A percentile compares a stretch with the other conserved stretches of the same genome.
These are phyloP conservation scores for Sitophilus oryzae DNA, from an alignment of 1,140 invertebrate species.

Conservation along the genomic window DNA sequence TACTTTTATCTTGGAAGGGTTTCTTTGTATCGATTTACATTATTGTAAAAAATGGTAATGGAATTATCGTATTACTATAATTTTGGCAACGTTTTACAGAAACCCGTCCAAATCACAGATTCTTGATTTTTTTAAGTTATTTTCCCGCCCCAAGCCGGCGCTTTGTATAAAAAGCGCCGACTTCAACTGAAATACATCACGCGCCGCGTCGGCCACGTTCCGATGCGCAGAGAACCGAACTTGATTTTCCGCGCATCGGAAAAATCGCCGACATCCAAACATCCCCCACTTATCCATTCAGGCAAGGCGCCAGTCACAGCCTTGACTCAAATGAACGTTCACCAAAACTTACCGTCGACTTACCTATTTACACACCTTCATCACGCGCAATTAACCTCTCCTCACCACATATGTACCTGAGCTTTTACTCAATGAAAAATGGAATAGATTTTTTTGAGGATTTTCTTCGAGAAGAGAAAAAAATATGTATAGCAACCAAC, in stretches of 20 bases:
- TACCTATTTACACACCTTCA: conserved; percentile 14
- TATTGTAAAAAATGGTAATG: conserved; percentile 34
- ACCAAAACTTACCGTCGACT: conserved; percentile 35
- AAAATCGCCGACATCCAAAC: conserved; percentile 20
- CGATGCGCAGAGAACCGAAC: neutral
- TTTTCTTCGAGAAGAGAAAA: too few species aligned
- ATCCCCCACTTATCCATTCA: conserved; percentile 27
- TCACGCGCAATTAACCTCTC: conserved; percentile 17
- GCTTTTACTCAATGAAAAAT: conserved; percentile 29
- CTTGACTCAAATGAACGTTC: conserved; percentile 38
- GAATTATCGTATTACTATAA: conserved; percentile 34
- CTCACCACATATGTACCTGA: conserved; percentile 40
- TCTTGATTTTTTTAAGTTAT: conserved; percentile 33
- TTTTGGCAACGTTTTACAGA: conserved; percentile 41
- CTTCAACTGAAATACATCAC: conserved; percentile 19
- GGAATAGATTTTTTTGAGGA: conserved; percentile 13
- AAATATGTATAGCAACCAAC: too few species aligned
- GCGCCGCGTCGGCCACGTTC: conserved; percentile 5
- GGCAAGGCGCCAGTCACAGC: conserved; percentile 40
- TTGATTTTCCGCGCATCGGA: conserved; percentile 3
- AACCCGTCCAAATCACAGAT: conserved; percentile 45
- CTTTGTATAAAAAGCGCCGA: conserved; percentile 19
- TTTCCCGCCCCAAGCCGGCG: conserved; percentile 19
- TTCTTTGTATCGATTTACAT: conserved; percentile 29
- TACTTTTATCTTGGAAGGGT: conserved; percentile 43